Conservation (phyloP, 2,888 invertebrate species). For the Panopea generosa region DNA sequence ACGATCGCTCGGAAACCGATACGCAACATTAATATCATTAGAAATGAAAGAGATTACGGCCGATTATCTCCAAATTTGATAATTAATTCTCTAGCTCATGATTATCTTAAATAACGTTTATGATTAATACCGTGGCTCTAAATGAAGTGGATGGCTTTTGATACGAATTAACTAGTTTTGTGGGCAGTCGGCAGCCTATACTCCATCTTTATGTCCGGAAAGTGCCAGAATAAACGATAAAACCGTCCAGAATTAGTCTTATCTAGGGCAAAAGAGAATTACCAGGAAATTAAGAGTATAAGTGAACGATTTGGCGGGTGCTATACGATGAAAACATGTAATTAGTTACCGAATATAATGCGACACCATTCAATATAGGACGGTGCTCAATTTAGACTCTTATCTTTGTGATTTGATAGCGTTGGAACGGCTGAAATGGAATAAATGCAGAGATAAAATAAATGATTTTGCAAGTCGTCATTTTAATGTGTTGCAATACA, state of each 20-base stretch:
- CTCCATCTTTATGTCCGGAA: conserved; percentile 50
- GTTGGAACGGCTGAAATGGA: background rate
- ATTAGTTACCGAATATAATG: conserved; percentile 55
- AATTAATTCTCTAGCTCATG: conserved; percentile 26
- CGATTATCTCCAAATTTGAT: conserved; percentile 33
- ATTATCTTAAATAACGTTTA: conserved; percentile 8
- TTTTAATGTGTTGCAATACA: no score
- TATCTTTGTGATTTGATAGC: background rate
- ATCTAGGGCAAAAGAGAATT: conserved; percentile 43
- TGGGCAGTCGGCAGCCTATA: conserved; percentile 23
- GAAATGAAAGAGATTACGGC: conserved; percentile 2
- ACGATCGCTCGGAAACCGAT: background rate
- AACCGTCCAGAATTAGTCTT: conserved; percentile 14
- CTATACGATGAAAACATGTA: conserved; percentile 51
- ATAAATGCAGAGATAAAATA: no score
- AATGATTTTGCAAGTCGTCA: no score
- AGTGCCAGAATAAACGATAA: conserved; percentile 42
- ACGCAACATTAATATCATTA: no score
- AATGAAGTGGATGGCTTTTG: background rate
- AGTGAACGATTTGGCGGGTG: conserved; percentile 48
- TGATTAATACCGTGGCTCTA: background rate
- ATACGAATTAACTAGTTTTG: conserved; percentile 23
- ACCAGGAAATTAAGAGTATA: conserved; percentile 61
- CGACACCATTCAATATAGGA: conserved; percentile 11
- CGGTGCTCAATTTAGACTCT: background rate